Base-by-base conservation (phyloP, 2,888 invertebrate genomes). In the Celastrina argiolus region DNA sequence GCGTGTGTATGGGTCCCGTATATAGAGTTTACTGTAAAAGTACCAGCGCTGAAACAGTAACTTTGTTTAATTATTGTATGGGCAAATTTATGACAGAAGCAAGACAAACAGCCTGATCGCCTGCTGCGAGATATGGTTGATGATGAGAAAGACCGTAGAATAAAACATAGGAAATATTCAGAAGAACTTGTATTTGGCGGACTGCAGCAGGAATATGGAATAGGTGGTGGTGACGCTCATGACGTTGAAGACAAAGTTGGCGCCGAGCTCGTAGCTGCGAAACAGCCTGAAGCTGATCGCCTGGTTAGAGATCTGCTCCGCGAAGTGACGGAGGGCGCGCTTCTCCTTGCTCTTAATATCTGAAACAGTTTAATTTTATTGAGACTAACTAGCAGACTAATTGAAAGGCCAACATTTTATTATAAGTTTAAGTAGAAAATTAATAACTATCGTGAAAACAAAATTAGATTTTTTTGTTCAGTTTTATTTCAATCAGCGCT, bases 171-270 rank as follows among this genome's bases (percentile, higher is more conserved):
- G 45, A 18, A 58, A 31, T 10, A 34, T 18, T 61, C 18, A 61
- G 36, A 61, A 61, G 5, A 61, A 61, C 36, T 61, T 61, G 10
- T 61, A 61, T 36, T 61, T 61, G 18, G 36, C 59, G 3, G 59
- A 22, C 36, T 61, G 59, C 36, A 61, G 36, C n/a, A 61, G 3
- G 28, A 61, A 61, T 22, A 61, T 61, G 8, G 36, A 59, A 6
- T 59, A 59, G 7, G 36, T 36, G 8, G 18, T 36, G 22, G 36
- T 36, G 18, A 61, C 10, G 8, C 28, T 2, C n/a, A 61, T 61
- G 12, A 39, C 34, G 6, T 61, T 61, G 12, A 61, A 10, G 12
- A 61, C 59, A 4, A 61, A 61, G 10, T 16, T 18, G 36, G 18
- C 4, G 2, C 36, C 59, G 6, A 61, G 18, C 1, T 61, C 36